phyloP scores from a whole-genome alignment of 2,797 vertebrate species.

The Hippopotamyrus pictus region DNA sequence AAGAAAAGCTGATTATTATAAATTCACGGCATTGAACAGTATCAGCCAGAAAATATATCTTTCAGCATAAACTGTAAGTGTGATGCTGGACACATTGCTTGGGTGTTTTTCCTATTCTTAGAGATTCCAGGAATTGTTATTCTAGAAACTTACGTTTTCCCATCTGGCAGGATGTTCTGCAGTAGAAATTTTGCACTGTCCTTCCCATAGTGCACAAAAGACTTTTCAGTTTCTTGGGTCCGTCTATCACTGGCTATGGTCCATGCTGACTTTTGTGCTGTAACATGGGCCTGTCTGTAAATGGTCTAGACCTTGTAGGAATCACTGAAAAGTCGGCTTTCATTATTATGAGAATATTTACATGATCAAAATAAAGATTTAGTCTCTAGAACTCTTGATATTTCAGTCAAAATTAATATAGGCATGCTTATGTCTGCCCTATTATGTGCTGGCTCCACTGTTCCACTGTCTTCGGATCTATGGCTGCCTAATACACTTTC shows the following conservation, averaged over 20 bases:
- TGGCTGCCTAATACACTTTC: background rate
- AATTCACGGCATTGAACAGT: background rate
- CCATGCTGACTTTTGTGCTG: no score
- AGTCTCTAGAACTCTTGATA: background rate
- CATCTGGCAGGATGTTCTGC: no score
- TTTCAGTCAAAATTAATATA: background rate
- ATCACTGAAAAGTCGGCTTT: no score
- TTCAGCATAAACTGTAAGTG: background rate
- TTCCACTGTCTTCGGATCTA: background rate
- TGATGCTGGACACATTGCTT: background rate
- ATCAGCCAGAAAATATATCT: background rate
- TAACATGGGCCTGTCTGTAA: no score
- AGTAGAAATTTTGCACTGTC: no score
- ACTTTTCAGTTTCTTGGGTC: background rate
- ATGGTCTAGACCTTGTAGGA: no score
- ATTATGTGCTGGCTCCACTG: no score
- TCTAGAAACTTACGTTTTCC: background rate
- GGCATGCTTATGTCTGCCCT: background rate
- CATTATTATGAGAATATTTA: background rate
- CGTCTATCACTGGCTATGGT: background rate
- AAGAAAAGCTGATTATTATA: no score
- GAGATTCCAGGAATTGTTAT: background rate
- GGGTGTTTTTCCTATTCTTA: background rate
- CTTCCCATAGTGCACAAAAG: background rate
- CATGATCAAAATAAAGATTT: background rate